A percentile compares a stretch with the other conserved stretches of the same genome.
These are phyloP conservation scores for Platyrinchus mystaceus DNA, from an alignment of 2,797 vertebrate species.

Conservation along the genomic window DNA sequence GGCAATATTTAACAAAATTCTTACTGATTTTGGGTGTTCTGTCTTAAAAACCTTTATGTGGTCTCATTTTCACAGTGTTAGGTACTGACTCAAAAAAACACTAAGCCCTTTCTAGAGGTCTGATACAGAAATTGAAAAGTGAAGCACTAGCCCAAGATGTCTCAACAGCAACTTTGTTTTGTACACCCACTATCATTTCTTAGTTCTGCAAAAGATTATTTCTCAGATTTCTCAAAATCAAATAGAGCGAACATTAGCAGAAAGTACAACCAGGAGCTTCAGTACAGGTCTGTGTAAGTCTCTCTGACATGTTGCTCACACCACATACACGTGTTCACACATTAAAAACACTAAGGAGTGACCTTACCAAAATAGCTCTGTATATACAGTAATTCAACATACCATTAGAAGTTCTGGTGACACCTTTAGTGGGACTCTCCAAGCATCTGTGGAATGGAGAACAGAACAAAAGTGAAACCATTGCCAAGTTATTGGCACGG, in stretches of 20 bases:
- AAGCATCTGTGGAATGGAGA: conserved; percentile 76
- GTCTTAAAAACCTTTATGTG: background rate
- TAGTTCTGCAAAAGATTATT: background rate
- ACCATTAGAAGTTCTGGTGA: conserved; percentile 88
- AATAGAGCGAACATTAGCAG: background rate
- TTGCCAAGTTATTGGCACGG: fast-evolving
- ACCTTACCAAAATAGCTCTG: background rate
- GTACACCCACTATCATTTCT: background rate
- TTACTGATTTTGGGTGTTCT: background rate
- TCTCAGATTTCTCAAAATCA: background rate
- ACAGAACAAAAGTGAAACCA: background rate
- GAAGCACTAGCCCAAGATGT: background rate
- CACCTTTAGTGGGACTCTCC: conserved; percentile 91
- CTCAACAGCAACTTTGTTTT: background rate
- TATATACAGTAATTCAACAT: conserved; percentile 45
- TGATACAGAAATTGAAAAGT: background rate
- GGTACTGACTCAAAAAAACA: background rate
- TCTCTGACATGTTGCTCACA: background rate
- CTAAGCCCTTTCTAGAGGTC: background rate
- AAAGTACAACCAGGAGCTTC: background rate
- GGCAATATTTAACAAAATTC: background rate
- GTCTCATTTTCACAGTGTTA: background rate
- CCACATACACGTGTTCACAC: background rate
- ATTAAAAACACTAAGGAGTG: background rate
- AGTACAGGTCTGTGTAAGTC: background rate